Conservation (phyloP, 2,113 vertebrate genomes). For the Abramis brama region DNA sequence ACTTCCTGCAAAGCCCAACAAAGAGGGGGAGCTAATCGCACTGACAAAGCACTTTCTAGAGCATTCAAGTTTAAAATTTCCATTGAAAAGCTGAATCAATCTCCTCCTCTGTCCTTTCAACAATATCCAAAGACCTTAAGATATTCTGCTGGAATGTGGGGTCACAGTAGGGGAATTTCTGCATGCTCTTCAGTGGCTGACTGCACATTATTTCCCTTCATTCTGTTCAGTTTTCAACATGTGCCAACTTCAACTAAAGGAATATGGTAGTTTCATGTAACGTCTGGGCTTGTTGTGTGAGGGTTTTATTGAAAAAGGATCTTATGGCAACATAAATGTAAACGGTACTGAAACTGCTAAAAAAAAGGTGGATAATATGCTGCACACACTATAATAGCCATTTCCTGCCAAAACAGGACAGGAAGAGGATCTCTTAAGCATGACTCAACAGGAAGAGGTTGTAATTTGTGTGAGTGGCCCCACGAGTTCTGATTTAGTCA, state of each 20-base stretch:
- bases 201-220: neutral
- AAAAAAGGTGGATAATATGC: neutral
- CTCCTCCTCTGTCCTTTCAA: neutral
- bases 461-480: constrained; percentile 60
- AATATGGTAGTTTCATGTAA: neutral
- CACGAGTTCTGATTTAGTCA: constrained; percentile 36
- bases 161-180: neutral
- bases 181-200: neutral
- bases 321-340: neutral
- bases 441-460: constrained; percentile 72
- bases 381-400: constrained; percentile 22
- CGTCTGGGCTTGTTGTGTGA: constrained; percentile 5
- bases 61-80: constrained; percentile 30
- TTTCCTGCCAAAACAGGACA: constrained; percentile 60
- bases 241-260: neutral
- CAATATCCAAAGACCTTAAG: constrained; percentile 19
- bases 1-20: constrained; percentile 31
- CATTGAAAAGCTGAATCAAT: constrained; percentile 22
- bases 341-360: neutral
- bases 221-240: constrained; percentile 6
- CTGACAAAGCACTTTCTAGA: constrained; percentile 40
- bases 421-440: constrained; percentile 59
- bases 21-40: constrained; percentile 10
- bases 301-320: constrained; percentile 13
- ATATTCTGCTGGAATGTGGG: neutral